phyloP scores from a whole-genome alignment of 2,113 vertebrate genomes.

The Campylomormyrus numenius region DNA sequence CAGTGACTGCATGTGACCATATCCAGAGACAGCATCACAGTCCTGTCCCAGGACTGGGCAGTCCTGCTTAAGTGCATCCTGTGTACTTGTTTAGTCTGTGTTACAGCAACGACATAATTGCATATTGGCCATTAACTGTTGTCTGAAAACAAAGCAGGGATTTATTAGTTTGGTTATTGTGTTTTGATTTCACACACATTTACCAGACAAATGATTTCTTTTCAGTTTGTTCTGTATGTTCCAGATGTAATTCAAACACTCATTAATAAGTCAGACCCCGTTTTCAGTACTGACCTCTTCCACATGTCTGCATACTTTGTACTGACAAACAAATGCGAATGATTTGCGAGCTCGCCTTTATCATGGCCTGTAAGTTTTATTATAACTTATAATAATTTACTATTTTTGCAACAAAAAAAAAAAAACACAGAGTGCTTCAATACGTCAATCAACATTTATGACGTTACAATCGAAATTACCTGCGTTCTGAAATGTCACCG shows the following conservation, averaged over 20 bases:
- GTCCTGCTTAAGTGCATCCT: neutral
- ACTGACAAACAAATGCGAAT: neutral
- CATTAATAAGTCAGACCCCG: neutral
- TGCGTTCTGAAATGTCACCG: conserved; percentile 20
- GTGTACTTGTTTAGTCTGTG: neutral
- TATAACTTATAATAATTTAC: neutral
- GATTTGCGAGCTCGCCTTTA: neutral
- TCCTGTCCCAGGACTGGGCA: neutral
- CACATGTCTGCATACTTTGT: neutral
- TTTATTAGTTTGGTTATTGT: neutral
- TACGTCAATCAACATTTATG: neutral
- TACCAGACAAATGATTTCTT: neutral
- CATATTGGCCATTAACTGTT: neutral
- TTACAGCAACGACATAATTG: neutral
- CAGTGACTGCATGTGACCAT: neutral
- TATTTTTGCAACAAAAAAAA: neutral
- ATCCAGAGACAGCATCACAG: neutral
- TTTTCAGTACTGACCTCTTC: neutral
- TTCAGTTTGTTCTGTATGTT: neutral
- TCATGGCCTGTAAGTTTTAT: neutral
- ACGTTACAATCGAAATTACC: conserved; percentile 1
- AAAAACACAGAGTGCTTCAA: neutral
- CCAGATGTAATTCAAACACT: neutral
- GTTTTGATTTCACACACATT: neutral
- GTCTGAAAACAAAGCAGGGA: neutral